Percentiles rank a stretch among this genome's conserved stretches.
Evolutionary conservation across 1,140 invertebrate genomes (phyloP).

Genomic region (Drosophila ficusphila): DNA sequence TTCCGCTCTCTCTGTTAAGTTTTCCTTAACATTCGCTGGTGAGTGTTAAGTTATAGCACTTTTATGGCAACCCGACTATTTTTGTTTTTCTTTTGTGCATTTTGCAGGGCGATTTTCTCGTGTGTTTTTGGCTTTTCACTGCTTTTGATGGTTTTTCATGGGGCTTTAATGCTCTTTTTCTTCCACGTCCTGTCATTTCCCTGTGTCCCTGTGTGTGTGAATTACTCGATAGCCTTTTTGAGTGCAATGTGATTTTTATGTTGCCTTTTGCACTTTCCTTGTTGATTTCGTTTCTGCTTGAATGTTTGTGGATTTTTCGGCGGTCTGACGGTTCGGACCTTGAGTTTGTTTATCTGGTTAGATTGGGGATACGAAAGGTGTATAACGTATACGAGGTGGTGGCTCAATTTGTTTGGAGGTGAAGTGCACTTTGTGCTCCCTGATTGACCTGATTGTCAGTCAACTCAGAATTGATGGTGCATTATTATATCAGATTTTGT

Average conservation of each 20-base stretch:
- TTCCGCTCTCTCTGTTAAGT: conserved; percentile 2
- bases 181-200: background rate
- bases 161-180: background rate
- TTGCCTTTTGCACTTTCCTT: conserved; percentile 56
- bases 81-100: conserved; percentile 51
- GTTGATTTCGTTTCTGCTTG: conserved; percentile 17
- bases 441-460: conserved; percentile 11
- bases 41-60: conserved; percentile 21
- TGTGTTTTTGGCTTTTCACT: conserved; percentile 31
- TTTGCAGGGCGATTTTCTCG: conserved; percentile 41
- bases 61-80: conserved; percentile 38
- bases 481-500: background rate
- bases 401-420: conserved; percentile 11
- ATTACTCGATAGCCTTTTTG: conserved; percentile 64
- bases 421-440: conserved; percentile 2
- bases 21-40: conserved; percentile 6
- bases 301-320: conserved; percentile 17
- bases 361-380: background rate
- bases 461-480: background rate
- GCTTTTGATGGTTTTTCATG: conserved; percentile 13
- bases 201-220: conserved; percentile 38
- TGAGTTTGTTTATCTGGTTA: conserved; percentile 28
- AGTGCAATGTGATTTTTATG: conserved; percentile 73
- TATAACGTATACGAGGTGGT: conserved; percentile 21
- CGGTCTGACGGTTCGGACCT: conserved; percentile 19